Conservation (phyloP, 2,113 vertebrate genomes). For the Cheirogaleus medius region DNA sequence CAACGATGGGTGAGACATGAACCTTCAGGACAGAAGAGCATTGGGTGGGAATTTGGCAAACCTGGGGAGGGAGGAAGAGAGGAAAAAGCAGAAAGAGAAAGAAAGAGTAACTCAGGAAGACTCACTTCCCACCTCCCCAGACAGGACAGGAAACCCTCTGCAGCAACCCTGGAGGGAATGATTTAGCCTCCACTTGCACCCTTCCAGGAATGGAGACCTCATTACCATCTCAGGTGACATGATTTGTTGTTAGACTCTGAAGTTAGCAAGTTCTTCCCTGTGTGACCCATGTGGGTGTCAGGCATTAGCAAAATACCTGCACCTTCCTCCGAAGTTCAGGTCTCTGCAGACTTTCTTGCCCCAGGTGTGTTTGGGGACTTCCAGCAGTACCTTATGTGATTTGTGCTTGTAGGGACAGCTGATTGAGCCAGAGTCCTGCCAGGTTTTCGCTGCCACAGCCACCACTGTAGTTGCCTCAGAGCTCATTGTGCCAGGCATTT, state of each 20-base stretch:
- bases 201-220: neutral
- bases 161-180: neutral
- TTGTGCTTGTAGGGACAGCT: neutral
- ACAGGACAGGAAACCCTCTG: neutral
- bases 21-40: neutral
- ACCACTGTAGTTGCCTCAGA: neutral
- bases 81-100: constrained; percentile 8
- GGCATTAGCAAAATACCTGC: neutral
- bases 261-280: neutral
- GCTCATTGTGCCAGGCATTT: neutral
- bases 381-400: neutral
- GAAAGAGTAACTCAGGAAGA: neutral
- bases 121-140: neutral
- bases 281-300: neutral
- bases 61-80: neutral
- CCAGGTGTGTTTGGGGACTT: neutral
- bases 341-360: neutral
- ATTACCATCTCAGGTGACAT: neutral
- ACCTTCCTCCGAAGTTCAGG: neutral
- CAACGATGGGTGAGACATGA: neutral
- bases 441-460: neutral
- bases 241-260: neutral
- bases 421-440: neutral
- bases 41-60: neutral
- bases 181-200: neutral